Evolutionary conservation across 2,113 vertebrate species (phyloP), one percentile per base, ranked within the genome.

Genomic region (Cairina moschata): DNA sequence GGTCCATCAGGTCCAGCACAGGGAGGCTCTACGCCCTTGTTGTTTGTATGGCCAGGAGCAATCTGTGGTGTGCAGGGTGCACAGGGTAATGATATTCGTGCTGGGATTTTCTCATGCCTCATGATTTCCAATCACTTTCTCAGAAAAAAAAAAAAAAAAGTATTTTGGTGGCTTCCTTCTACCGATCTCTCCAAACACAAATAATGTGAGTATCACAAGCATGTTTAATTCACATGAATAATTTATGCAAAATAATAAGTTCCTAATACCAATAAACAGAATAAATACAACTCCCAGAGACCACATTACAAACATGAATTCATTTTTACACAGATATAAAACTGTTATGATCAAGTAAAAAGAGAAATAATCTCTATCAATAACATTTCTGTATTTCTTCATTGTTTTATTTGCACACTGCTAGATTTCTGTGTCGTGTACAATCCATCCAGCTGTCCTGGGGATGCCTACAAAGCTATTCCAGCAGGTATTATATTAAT

Each of bases 261-360:
- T 94, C 85, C 94, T 86, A 84, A 92, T 93, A 62, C 89, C 89
- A 96, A 94, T 96, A 93, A 94, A 90, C 88, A 88, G 94, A 83
- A 97, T 95, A 96, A 97, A 96, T 94, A 95, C 88, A 93, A 63
- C 92, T 96, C 95, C 97, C 95, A 80, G 86, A 91, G 93, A 95
- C 48, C 85, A n/a, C 88, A 91, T 97, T 96, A 96, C 42, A 1
- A 13, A 71, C 73, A 15, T 71, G 93, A 78, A 95, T 94, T 97
- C 93, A 92, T 97, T 97, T 95, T 85, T 91, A 96, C 48, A 44
- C 55, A 34, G 79, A 94, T 75, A 95, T 94, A 96, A 96, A 96
- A 94, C 80, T 74, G 88, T 95, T 96, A 90, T 65, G 93, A 93
- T 93, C 16, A 65, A 95, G 97, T 73, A 91, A 97, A 48, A 87